Base-by-base conservation (phyloP, 1,140 invertebrate species). In the Pectinophora gossypiella region DNA sequence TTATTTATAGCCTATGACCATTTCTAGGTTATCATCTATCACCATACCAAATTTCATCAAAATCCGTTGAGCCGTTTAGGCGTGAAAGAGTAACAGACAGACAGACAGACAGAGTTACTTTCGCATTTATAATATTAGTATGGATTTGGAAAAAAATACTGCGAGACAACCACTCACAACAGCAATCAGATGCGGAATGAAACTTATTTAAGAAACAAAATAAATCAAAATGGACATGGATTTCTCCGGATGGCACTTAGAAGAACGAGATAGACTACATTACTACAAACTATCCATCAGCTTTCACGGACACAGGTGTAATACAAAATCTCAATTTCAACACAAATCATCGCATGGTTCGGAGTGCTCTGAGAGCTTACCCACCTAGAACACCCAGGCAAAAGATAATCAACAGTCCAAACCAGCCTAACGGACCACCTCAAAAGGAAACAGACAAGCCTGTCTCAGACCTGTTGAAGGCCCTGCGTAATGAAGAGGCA, bases 261-360 rank as follows among this genome's bases (percentile, higher is more conserved):
- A 49, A 19, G 20, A 49, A 49, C 38, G 47, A 49, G 22, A 49
- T 49, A 10, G 47, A 49, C 13, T 49, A 20, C 18, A 36, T 49
- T 38, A 19, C 38, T 10, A 38, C 47, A 12, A 49, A 49, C n/a
- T 18, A 21, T 7, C 32, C 35, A 20, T 19, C 12, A 20, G n/a
- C 4, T 4, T 49, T 49, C 19, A 19, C 9, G 1, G 19, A 49
- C 15, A 21, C 20, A 38, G 18, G 13, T 19, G 19, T 36, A 36
- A 19, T 49, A 36, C 18, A 49, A 19, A 12, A 38, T 36, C 18
- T 48, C 12, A 35, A 48, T 19, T 48, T 35, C 16, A 48, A 48
- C 15, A 48, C 46, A n/a, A 36, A 48, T 15, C 46, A 48, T 18
- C 13, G 46, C 15, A 48, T 48, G 46, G 32, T 48, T 18, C 15